phyloP scores from a whole-genome alignment of 2,797 vertebrate genomes.

The Xiphophorus birchmanni region DNA sequence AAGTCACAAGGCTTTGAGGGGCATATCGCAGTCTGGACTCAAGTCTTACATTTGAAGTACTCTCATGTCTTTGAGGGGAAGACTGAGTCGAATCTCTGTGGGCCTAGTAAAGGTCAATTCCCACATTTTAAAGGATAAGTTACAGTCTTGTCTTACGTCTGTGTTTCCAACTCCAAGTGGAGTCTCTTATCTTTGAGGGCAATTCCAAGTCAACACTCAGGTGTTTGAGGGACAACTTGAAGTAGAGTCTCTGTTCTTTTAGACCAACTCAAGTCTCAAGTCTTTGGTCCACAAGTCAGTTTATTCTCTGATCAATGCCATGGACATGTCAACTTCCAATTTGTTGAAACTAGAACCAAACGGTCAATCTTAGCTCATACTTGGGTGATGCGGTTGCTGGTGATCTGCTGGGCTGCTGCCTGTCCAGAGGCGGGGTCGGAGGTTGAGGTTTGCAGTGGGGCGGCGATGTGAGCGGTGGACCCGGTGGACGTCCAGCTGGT shows the following conservation, averaged over 20 bases:
- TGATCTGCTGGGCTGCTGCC: conserved; percentile 75
- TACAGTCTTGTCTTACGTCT: too few species aligned
- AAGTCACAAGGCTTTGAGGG: neutral
- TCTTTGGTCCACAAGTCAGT: neutral
- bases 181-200: neutral
- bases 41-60: neutral
- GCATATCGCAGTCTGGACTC: neutral
- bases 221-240: neutral
- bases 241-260: too few species aligned
- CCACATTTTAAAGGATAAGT: too few species aligned
- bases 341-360: neutral
- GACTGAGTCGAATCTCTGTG: too few species aligned
- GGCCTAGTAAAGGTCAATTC: too few species aligned
- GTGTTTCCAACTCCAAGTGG: too few species aligned
- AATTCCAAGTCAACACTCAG: too few species aligned
- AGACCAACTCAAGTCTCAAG: neutral
- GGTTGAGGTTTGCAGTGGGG: conserved; percentile 73
- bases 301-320: neutral
- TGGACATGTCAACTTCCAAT: neutral
- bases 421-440: conserved; percentile 67
- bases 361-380: conserved; percentile 59
- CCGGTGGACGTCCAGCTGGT: conserved; percentile 32
- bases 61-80: neutral
- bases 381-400: conserved; percentile 69
- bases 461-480: conserved; percentile 27